Evolutionary conservation across 1,140 invertebrate genomes (phyloP), one percentile per base, ranked within the genome.

Genomic region (Dreissena rostriformis): DNA sequence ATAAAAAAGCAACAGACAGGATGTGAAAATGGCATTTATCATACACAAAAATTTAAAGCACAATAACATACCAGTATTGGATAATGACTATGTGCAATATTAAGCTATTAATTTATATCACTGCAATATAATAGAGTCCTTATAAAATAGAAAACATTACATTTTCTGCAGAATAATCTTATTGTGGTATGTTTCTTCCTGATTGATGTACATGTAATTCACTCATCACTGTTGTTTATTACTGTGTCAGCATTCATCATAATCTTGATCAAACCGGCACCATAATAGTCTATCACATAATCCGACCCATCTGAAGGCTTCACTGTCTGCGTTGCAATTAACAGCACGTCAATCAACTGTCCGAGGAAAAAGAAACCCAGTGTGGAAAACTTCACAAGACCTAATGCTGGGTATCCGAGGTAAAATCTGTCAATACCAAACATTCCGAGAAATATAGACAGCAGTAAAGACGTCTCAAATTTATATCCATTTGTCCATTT

Each of bases 381-480:
- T 0, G 98, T 99, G 91, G 97, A 98, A 86, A 99, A 95, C 93
- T 99, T 99, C 11, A 98, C 95, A 67, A 99, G 94, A 1, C 98
- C 94, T 84, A 99, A 96, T 26, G 97, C 98, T 70, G 97, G 97
- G 94, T 99, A 99, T 22, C 98, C 98, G 5, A 99, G 94, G 92
- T 99, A 99, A 93, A 99, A 99, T 85, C 98, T 94, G 93, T 99
- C 98, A 19, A 97, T 95, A n/a, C 98, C 98, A 94, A 99, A 98
- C 97, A 98, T 98, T 39, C 98, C 98, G 24, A 95, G 90, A 91
- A 99, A 99, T 66, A 99, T 96, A 1, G 98, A 99, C 0, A 99
- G 94, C 19, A 99, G 92, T 70, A 99, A 92, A 0, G 98, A 96
- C 66, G 97, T 98, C 92, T 99, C 97, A 93, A 98, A 97, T 0